Evolutionary conservation across 2,113 vertebrate species (phyloP).

Genomic region (Taurulus bubalis): DNA sequence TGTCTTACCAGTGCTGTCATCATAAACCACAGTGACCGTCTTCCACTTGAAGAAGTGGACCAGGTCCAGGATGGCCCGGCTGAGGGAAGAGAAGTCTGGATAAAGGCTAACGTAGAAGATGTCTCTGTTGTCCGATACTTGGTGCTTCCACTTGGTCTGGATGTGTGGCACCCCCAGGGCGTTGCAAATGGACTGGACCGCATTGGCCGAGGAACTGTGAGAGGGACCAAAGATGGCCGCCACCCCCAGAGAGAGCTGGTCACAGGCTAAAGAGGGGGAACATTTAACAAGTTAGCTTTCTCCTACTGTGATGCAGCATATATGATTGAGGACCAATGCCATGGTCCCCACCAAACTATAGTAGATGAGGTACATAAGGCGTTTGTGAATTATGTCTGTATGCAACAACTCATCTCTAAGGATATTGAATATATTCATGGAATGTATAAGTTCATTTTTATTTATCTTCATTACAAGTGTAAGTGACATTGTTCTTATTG

Average conservation of each 20-base stretch:
- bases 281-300: neutral
- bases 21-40: slow-evolving; percentile 97
- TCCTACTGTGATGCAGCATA: neutral
- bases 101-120: slow-evolving; percentile 98
- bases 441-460: neutral
- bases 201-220: slow-evolving; percentile 98
- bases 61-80: slow-evolving; percentile 97
- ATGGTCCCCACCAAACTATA: neutral
- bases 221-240: slow-evolving; percentile 99
- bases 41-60: slow-evolving; percentile 99
- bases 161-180: slow-evolving; percentile 97
- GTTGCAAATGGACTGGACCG: slow-evolving; percentile 99
- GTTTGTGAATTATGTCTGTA: neutral
- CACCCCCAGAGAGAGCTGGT: slow-evolving; percentile 98
- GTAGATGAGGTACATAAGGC: neutral
- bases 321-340: neutral
- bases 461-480: neutral
- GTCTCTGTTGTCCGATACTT: slow-evolving; percentile 98
- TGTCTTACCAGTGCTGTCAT: slow-evolving; percentile 97
- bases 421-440: neutral
- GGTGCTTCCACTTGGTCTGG: slow-evolving; percentile 99
- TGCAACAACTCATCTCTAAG: neutral
- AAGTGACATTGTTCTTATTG: neutral
- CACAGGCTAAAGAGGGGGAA: slow-evolving; percentile 89
- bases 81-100: slow-evolving; percentile 98